Conservation (phyloP, 2,888 invertebrate species). For the Unio delphinus region DNA sequence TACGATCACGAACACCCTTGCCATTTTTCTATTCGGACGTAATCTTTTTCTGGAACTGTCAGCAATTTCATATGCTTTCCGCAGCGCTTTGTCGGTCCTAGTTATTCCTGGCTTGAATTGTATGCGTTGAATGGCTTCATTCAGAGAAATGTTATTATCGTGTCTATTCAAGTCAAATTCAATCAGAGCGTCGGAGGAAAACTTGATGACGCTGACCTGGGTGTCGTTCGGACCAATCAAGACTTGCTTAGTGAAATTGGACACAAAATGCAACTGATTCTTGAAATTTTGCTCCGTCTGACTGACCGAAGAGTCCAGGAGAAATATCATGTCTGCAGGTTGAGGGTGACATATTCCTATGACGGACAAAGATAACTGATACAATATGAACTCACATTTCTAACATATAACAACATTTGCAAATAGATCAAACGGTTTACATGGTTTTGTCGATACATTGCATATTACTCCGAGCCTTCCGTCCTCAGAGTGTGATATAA, state of each 20-base stretch:
- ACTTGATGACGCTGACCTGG: conserved; percentile 15
- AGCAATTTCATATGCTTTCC: too few relatives aligned
- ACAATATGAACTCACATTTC: too few relatives aligned
- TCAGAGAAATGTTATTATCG: not conserved
- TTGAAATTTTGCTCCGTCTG: conserved; percentile 14
- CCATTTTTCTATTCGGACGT: conserved; percentile 9
- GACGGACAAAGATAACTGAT: not conserved
- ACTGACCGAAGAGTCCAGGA: conserved; percentile 21
- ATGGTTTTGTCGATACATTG: too few relatives aligned
- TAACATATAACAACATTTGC: too few relatives aligned
- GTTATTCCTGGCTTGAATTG: conserved; percentile 14
- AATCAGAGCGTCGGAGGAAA: conserved; percentile 8
- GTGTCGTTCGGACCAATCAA: conserved; percentile 8
- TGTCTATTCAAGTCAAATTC: conserved; percentile 14
- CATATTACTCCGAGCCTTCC: too few relatives aligned
- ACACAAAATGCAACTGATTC: conserved; percentile 16
- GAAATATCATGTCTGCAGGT: conserved; percentile 20
- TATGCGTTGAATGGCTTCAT: conserved; percentile 9
- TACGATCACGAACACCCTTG: conserved; percentile 7
- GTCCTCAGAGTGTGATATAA: too few relatives aligned
- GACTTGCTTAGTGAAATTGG: conserved; percentile 9
- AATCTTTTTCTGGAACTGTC: not conserved
- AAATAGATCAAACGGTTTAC: too few relatives aligned
- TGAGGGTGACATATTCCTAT: conserved; percentile 15
- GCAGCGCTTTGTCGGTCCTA: conserved; percentile 13